Base-by-base conservation (phyloP, 1,140 invertebrate genomes). In the Brachionus rotundiformis region DNA sequence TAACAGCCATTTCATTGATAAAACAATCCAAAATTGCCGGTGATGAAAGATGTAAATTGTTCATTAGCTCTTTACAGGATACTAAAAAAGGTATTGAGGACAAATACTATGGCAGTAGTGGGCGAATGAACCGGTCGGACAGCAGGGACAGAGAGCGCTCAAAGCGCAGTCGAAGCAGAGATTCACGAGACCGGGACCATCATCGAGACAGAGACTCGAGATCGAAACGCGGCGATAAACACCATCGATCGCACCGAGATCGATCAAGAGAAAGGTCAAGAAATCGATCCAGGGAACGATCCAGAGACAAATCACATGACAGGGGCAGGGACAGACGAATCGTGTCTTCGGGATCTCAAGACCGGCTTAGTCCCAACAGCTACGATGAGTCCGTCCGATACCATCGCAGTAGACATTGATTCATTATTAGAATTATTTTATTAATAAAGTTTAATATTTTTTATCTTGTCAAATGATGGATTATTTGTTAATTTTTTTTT, bases 21-120 rank as follows among this genome's bases (percentile, higher is more conserved):
- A 98, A 98, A 89, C 95, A 98, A 89, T 98, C 96, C 19, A 98
- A 98, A 89, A 94, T 97, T 80, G 94, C 96, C 0, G 92, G 94
- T 85, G 97, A 99, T 89, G 97, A 99, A 86, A 90, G 97, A 47
- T 99, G 97, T 89, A 98, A 98, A 89, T 97, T 98, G 83, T 89
- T 99, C 10, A 96, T 99, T 76, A 96, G 93, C 85, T 96, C 95
- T 0, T 90, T 98, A 1, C 89, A 98, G 89, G 97, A 99, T 86
- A 98, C 97, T 19, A 88, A 99, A 31, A 92, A 96, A 87, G 96
- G 95, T 19, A 94, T 98, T n/a, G 95, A 98, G 89, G 93, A 93
- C 1, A 98, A 98, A 87, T 95, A 94, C 82, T 97, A 97, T 87
- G 79, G 54, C 3, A 63, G 79, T 80, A 80, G 54, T 65, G 19